A percentile compares a stretch with the other conserved stretches of the same genome.
These are phyloP conservation scores for Mesocricetus auratus DNA, from an alignment of 2,113 vertebrate species.

Conservation along the genomic window DNA sequence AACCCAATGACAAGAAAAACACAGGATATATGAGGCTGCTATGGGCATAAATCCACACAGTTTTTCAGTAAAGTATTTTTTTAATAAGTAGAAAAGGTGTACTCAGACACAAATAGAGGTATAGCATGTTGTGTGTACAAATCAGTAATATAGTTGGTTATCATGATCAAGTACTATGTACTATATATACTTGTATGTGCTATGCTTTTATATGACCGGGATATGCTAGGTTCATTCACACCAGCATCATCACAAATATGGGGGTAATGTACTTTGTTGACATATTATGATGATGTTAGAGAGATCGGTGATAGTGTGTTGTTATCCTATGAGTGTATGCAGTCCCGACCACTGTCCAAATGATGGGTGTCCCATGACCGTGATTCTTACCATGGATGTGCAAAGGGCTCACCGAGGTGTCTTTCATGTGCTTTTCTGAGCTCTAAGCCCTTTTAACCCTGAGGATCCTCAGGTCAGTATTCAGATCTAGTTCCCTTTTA, in stretches of 20 bases:
- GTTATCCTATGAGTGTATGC: not conserved
- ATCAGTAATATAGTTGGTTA: not conserved
- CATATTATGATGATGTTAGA: not conserved
- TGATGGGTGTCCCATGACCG: rapidly evolving
- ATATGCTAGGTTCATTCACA: not conserved
- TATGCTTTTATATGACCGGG: not conserved
- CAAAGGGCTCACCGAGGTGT: not conserved
- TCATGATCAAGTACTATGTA: not conserved
- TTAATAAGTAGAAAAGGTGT: not conserved
- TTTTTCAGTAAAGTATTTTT: not conserved
- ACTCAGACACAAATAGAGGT: not conserved
- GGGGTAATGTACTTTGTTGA: not conserved
- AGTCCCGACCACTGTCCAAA: too few species aligned
- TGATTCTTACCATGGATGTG: not conserved
- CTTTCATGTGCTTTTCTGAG: not conserved
- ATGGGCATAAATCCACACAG: not conserved
- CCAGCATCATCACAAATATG: not conserved
- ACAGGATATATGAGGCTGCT: not conserved
- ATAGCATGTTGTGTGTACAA: not conserved
- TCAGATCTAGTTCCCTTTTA: not conserved
- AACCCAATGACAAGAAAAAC: not conserved
- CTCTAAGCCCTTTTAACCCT: not conserved
- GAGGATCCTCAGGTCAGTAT: not conserved
- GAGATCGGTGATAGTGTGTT: not conserved
- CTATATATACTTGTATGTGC: too few species aligned